Conservation (phyloP, 2,113 vertebrate genomes). For the Notiomystis cincta region DNA sequence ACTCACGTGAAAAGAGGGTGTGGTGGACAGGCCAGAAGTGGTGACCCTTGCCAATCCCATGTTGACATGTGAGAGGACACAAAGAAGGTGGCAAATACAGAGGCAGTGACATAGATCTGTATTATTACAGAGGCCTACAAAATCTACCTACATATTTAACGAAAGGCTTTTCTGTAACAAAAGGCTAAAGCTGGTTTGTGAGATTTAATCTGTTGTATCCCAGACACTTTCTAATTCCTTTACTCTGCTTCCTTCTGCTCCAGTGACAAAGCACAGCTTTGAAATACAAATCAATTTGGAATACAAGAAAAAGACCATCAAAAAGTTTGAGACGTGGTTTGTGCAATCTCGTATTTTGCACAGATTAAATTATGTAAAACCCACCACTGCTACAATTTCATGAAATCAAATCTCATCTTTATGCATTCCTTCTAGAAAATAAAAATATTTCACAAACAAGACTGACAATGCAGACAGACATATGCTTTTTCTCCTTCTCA, state of each 20-base stretch:
- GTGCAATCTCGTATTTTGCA: not conserved
- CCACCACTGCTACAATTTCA: not conserved
- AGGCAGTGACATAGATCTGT: not conserved
- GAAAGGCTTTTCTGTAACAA: not conserved
- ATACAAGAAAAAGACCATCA: not conserved
- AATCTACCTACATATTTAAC: not conserved
- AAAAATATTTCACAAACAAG: not conserved
- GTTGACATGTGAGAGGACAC: not conserved
- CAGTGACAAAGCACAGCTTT: not conserved
- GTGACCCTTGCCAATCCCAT: not conserved
- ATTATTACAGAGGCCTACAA: not conserved
- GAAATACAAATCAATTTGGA: constrained; percentile 11
- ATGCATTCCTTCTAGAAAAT: not conserved
- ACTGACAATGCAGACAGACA: not conserved
- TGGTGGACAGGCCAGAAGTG: not conserved
- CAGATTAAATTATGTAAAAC: not conserved
- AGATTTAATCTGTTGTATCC: not conserved
- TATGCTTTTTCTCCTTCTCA: not conserved
- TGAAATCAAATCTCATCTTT: not conserved
- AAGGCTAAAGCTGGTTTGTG: not conserved
- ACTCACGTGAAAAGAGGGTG: not conserved
- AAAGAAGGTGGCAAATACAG: constrained; percentile 4
- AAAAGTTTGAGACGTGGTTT: not conserved
- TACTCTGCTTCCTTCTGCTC: not conserved
- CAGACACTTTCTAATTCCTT: not conserved